A percentile compares a stretch with the other conserved stretches of the same genome.
Evolutionary conservation across 2,888 invertebrate genomes (phyloP).

Genomic region (Dysmachus trigonus): DNA sequence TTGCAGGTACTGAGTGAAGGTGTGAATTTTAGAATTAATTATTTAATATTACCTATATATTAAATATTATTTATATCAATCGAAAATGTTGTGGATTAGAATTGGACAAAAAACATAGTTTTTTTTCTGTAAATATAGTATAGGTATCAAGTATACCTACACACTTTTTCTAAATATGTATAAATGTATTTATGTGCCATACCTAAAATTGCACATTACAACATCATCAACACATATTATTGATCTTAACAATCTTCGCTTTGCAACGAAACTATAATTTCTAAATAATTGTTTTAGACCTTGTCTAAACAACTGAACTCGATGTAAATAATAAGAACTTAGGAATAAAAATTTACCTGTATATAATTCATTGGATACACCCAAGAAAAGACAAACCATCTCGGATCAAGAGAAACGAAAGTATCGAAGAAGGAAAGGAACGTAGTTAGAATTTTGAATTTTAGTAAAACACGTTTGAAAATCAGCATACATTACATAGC

Average conservation of each 20-base stretch:
- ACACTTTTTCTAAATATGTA: no score
- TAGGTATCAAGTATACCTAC: no score
- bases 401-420: neutral
- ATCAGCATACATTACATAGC: neutral
- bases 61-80: no score
- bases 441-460: conserved; percentile 32
- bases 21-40: no score
- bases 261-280: neutral
- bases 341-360: neutral
- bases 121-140: no score
- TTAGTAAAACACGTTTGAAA: neutral
- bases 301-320: neutral
- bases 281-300: neutral
- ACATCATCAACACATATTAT: neutral
- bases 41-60: no score
- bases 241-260: neutral
- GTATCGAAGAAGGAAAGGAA: neutral
- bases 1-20: no score
- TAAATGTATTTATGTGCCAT: no score
- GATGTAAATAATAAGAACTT: neutral
- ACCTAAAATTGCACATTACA: no score
- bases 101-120: no score
- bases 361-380: neutral
- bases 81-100: no score
- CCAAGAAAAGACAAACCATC: neutral